Conservation (phyloP, 2,113 vertebrate species). For the Perca fluviatilis region DNA sequence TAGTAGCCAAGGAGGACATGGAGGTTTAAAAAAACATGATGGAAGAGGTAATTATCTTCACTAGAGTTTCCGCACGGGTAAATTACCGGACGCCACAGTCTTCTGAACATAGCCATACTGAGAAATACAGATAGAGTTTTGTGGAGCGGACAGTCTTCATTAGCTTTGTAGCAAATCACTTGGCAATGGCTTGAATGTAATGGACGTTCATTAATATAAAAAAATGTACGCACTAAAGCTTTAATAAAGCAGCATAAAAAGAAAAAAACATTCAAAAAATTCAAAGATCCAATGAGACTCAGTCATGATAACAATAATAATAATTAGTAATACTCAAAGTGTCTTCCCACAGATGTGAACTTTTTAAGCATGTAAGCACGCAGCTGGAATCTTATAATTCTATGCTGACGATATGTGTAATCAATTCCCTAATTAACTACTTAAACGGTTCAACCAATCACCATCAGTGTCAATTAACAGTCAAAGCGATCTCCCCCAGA, state of each 20-base stretch:
- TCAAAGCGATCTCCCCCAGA: conserved; percentile 68
- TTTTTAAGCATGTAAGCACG: conserved; percentile 46
- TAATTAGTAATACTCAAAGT: conserved; percentile 15
- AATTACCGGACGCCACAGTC: too few species aligned
- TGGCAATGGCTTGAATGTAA: too few species aligned
- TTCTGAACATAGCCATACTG: too few species aligned
- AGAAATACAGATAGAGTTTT: too few species aligned
- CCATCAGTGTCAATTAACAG: conserved; percentile 78
- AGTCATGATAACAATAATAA: conserved; percentile 23
- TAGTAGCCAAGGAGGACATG: too few species aligned
- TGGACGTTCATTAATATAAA: too few species aligned
- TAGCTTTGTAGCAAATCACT: too few species aligned
- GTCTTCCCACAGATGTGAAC: conserved; percentile 54
- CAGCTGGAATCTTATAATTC: conserved; percentile 58
- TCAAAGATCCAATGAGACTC: background rate
- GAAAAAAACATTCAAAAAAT: background rate
- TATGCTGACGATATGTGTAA: conserved; percentile 59
- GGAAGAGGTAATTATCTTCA: too few species aligned
- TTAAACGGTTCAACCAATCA: conserved; percentile 76
- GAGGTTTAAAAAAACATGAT: too few species aligned
- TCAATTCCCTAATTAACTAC: conserved; percentile 75
- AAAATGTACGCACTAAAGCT: too few species aligned
- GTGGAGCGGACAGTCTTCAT: too few species aligned
- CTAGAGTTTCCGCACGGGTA: too few species aligned
- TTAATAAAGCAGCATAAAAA: background rate